Evolutionary conservation across 2,797 vertebrate species (phyloP), one percentile per base, ranked within the genome.

Genomic region (Malacoctenus gilli): DNA sequence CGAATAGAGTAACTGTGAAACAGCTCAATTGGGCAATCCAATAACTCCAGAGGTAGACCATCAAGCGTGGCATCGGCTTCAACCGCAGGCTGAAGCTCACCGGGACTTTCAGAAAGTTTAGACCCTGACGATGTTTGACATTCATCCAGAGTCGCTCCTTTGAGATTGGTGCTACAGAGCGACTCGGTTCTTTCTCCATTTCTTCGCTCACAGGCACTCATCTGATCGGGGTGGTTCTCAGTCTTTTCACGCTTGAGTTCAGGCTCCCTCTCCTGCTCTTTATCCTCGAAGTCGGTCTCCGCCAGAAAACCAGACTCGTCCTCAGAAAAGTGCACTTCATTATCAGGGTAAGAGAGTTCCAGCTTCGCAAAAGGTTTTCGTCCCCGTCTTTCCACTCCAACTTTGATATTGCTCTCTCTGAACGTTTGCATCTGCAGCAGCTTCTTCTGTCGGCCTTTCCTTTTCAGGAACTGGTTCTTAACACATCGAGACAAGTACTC

Each of bases 321-420:
- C 41, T 74, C 61, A 5, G 64, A 13, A 1, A 86, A 25, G 10
- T 20, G 9, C 9, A 91, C 41, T 82, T 91, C 91, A 53, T 93
- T 93, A 35, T 93, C 92, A 2, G 92, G 92, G 62, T 79, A 91
- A 8, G 86, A 91, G 8, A 89, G 53, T 58, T 92, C 91, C 31
- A 89, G 53, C 62, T 69, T 87, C 2, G 61, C 58, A 35, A 79
- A 75, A 37, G 85, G 82, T 40, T 74, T 92, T 44, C 58, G 53
- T 21, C 79, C 82, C 9, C 69, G 70, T 47, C 77, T 87, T 37
- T 74, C 80, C 9, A 83, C 85, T 43, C 53, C 82, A 10, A 61
- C 38, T 54, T 41, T 74, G 16, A 80, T 28, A 16, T 61, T 80
- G 39, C 63, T 73, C 40, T 80, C 73, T 68, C 59, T 69, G 1